Conservation (phyloP, 2,888 invertebrate species). For the Rhagium mordax region DNA sequence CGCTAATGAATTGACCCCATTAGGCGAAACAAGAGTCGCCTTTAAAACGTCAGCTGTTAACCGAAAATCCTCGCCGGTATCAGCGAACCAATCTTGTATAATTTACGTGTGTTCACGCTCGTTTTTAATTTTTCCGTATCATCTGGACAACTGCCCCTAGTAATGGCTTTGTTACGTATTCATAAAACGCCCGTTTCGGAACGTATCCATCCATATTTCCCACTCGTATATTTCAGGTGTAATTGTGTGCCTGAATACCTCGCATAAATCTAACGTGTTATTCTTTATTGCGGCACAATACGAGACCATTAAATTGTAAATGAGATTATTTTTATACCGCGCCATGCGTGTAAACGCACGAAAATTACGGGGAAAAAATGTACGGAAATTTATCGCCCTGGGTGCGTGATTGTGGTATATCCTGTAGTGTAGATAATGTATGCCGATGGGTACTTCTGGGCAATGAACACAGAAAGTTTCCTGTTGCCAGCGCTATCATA, state of each 20-base stretch:
- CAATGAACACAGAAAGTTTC: slow-evolving; percentile 4
- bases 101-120: neutral
- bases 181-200: neutral
- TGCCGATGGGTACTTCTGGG: neutral
- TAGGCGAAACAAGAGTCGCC: neutral
- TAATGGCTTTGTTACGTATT: neutral
- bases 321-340: slow-evolving; percentile 11
- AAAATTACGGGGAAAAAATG: neutral
- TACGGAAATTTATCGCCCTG: slow-evolving; percentile 4
- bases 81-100: neutral
- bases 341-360: neutral
- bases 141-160: neutral
- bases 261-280: neutral
- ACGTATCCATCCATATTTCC: neutral
- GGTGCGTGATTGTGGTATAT: slow-evolving; percentile 12
- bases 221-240: neutral
- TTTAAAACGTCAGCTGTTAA: neutral
- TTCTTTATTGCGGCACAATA: slow-evolving; percentile 13
- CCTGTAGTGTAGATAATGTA: neutral
- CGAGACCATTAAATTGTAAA: slow-evolving; percentile 9
- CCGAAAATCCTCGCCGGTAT: too few relatives aligned
- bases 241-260: neutral
- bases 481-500: neutral
- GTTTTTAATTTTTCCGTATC: neutral
- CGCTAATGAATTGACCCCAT: neutral